A percentile compares a stretch with the other conserved stretches of the same genome.
Conservation (phyloP, 2,797 vertebrate species). For the Pseudochaenichthys georgianus region DNA sequence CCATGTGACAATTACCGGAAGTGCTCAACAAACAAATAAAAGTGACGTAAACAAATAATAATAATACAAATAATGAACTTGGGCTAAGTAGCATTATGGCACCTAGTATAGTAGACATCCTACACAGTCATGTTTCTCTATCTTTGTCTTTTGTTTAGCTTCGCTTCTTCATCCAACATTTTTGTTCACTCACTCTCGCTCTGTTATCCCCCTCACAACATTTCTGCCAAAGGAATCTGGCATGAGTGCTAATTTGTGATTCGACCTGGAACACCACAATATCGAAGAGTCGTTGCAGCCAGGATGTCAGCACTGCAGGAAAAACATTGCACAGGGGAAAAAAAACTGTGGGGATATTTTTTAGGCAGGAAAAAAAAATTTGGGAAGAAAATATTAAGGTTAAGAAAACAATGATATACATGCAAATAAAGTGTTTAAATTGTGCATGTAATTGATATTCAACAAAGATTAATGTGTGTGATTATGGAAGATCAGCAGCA, state of each 20-base stretch:
- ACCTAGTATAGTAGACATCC: neutral
- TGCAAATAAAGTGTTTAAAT: neutral
- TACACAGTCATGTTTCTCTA: slow-evolving; percentile 8
- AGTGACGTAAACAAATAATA: no score
- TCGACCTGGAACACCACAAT: slow-evolving; percentile 52
- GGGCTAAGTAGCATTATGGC: no score
- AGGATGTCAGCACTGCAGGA: slow-evolving; percentile 49
- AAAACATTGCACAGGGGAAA: slow-evolving; percentile 48
- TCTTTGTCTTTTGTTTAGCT: slow-evolving; percentile 48
- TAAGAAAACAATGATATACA: slow-evolving; percentile 3
- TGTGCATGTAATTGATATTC: slow-evolving; percentile 17
- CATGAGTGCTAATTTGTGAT: slow-evolving; percentile 71
- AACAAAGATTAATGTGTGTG: slow-evolving; percentile 41
- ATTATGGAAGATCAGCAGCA: slow-evolving; percentile 36
- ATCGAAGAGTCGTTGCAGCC: slow-evolving; percentile 55
- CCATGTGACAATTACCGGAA: no score
- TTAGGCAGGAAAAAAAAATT: neutral
- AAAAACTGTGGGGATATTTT: neutral
- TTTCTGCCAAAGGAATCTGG: slow-evolving; percentile 58
- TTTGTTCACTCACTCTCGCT: slow-evolving; percentile 16
- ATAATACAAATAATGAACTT: no score
- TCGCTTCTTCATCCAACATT: slow-evolving; percentile 23
- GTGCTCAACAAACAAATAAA: no score
- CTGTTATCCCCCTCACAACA: slow-evolving; percentile 37
- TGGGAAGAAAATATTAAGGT: slow-evolving; percentile 16